Percentiles rank a stretch among this genome's conserved stretches.
phyloP scores from a whole-genome alignment of 2,113 vertebrate species.

The Lepus timidus region DNA sequence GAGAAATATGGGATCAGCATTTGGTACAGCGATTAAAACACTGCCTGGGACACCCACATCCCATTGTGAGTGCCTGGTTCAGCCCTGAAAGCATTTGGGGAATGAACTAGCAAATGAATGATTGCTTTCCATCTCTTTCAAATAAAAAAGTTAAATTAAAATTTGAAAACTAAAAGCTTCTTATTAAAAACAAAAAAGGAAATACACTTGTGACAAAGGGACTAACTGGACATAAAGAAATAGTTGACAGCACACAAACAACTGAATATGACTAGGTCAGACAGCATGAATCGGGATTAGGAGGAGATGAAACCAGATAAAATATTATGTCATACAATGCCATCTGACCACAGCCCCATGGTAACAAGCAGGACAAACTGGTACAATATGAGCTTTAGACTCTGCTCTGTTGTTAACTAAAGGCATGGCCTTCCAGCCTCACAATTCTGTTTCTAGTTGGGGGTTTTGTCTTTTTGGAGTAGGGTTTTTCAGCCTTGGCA shows the following conservation, averaged over 20 bases:
- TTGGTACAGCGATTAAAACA: too few relatives aligned
- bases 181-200: not conserved
- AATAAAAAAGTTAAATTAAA: too few relatives aligned
- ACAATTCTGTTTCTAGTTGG: slow-evolving; percentile 44
- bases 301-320: slow-evolving; percentile 10
- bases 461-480: not conserved
- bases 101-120: too few relatives aligned
- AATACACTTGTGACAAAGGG: not conserved
- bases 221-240: slow-evolving; percentile 23
- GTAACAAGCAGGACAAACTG: not conserved
- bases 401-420: slow-evolving; percentile 20
- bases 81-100: too few relatives aligned
- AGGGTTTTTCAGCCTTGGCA: slow-evolving; percentile 7
- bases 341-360: not conserved
- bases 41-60: too few relatives aligned
- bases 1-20: not conserved
- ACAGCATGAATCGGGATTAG: slow-evolving; percentile 44
- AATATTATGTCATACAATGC: slow-evolving; percentile 22
- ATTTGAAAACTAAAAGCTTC: too few relatives aligned
- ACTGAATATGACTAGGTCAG: slow-evolving; percentile 6
- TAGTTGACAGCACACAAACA: slow-evolving; percentile 11
- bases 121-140: too few relatives aligned
- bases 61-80: too few relatives aligned
- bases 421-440: not conserved
- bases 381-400: not conserved